Conservation (phyloP, 1,140 invertebrate genomes). For the Hydropsyche tenuis region DNA sequence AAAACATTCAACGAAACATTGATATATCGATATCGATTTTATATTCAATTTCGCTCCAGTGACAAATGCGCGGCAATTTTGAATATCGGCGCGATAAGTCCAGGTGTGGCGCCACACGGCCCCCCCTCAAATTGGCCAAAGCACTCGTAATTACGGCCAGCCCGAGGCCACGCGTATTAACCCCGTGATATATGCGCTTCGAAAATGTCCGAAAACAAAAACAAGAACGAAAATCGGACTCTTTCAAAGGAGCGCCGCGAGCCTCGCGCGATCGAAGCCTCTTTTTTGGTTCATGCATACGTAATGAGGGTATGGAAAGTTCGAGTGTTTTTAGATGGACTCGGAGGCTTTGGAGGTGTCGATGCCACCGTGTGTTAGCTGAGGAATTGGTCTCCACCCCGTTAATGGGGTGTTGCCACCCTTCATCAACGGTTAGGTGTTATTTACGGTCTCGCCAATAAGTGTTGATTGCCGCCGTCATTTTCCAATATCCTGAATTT, state of each 20-base stretch:
- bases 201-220: neutral
- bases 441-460: slow-evolving; percentile 44
- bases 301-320: too few species aligned
- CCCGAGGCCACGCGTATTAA: slow-evolving; percentile 30
- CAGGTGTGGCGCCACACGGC: slow-evolving; percentile 31
- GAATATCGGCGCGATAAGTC: slow-evolving; percentile 1
- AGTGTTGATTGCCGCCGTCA: slow-evolving; percentile 46
- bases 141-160: slow-evolving; percentile 28
- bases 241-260: too few species aligned
- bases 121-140: slow-evolving; percentile 26
- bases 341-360: neutral
- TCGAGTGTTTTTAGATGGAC: too few species aligned
- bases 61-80: slow-evolving; percentile 4
- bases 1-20: too few species aligned
- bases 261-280: too few species aligned
- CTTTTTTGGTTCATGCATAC: too few species aligned
- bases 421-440: slow-evolving; percentile 34
- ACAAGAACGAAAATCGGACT: too few species aligned
- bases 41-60: neutral
- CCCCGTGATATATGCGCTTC: slow-evolving; percentile 31
- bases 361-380: slow-evolving; percentile 16
- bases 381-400: slow-evolving; percentile 26
- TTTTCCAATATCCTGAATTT: slow-evolving; percentile 45
- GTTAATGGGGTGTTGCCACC: slow-evolving; percentile 27
- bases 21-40: too few species aligned